Conservation (phyloP, 2,888 invertebrate species). For the Dilophus febrilis region DNA sequence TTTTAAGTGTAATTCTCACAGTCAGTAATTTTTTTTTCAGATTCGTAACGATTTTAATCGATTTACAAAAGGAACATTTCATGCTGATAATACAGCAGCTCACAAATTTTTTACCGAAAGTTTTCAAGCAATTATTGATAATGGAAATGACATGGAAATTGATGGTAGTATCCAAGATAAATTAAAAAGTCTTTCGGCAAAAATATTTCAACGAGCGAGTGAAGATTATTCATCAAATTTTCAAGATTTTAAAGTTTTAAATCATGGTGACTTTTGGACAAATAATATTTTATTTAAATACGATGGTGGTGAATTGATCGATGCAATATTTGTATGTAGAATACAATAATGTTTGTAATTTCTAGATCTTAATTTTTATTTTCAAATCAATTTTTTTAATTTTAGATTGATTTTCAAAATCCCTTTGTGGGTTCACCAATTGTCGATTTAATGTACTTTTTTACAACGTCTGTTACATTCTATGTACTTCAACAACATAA, state of each 20-base stretch:
- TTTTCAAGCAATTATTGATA: constrained; percentile 7
- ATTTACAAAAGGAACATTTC: constrained; percentile 7
- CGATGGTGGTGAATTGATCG: constrained; percentile 5
- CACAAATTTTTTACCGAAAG: constrained; percentile 7
- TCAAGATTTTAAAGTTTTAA: constrained; percentile 8
- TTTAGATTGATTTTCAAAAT: constrained; percentile 8
- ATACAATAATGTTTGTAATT: too few relatives aligned
- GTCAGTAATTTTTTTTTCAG: constrained; percentile 3
- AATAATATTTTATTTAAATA: constrained; percentile 9
- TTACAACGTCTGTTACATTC: constrained; percentile 7
- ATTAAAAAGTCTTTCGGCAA: constrained; percentile 5
- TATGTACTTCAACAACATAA: constrained; percentile 4
- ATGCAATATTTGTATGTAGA: constrained; percentile 6
- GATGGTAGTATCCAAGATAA: constrained; percentile 4
- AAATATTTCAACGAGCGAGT: constrained; percentile 6
- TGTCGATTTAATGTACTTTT: constrained; percentile 9
- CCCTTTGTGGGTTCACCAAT: constrained; percentile 9
- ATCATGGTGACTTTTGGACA: constrained; percentile 10
- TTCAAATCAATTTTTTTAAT: not conserved
- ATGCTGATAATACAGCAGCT: constrained; percentile 5
- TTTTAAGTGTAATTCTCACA: too few relatives aligned
- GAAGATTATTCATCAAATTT: constrained; percentile 6
- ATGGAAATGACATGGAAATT: constrained; percentile 7
- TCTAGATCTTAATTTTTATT: too few relatives aligned
- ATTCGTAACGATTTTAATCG: not conserved